Percentiles rank a stretch among this genome's conserved stretches.
These are phyloP conservation scores for Tangara arthus DNA, from an alignment of 2,797 vertebrate species.

Conservation along the genomic window DNA sequence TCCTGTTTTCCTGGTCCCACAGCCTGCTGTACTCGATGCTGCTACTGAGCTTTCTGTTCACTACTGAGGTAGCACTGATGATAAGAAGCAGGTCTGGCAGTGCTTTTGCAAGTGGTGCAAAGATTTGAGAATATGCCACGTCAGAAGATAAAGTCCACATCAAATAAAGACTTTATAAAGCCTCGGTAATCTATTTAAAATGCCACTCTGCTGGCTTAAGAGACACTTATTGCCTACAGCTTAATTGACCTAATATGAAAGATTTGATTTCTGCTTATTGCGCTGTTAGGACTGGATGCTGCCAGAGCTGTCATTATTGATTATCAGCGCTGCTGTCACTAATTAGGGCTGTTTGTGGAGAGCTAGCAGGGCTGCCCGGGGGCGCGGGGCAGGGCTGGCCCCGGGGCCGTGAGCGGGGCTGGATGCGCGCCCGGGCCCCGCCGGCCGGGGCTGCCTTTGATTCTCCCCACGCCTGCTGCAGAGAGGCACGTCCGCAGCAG, in stretches of 20 bases:
- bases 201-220: not conserved
- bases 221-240: not conserved
- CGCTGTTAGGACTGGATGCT: not conserved
- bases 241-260: not conserved
- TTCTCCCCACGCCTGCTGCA: fast-evolving
- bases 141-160: not conserved
- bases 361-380: not conserved
- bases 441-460: fast-evolving
- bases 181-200: not conserved
- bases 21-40: not conserved
- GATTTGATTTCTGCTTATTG: not conserved
- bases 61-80: fast-evolving
- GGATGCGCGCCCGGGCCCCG: fast-evolving
- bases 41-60: not conserved
- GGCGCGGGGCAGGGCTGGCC: not conserved
- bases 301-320: not conserved
- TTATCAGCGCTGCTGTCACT: not conserved
- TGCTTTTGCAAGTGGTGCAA: not conserved
- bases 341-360: not conserved
- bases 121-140: not conserved
- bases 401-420: fast-evolving
- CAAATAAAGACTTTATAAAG: not conserved
- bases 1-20: not conserved
- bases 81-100: not conserved
- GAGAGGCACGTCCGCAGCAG: not conserved